These are phyloP conservation scores for Sepiola atlantica DNA, from an alignment of 2,888 invertebrate species.

Conservation along the genomic window DNA sequence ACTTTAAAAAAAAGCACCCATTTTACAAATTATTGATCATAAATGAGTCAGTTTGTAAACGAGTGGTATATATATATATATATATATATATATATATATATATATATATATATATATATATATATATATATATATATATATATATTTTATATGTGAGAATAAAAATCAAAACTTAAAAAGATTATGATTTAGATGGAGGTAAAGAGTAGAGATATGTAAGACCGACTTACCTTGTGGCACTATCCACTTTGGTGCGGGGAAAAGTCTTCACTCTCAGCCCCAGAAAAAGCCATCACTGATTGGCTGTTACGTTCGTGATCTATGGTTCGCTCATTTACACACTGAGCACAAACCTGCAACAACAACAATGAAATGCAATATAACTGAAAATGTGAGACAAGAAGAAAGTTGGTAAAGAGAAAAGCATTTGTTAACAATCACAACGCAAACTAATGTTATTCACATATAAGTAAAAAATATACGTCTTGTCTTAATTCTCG, in stretches of 20 bases:
- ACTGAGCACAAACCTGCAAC: background rate
- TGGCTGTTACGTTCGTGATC: background rate
- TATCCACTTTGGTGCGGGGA: constrained; percentile 4
- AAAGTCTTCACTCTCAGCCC: background rate
- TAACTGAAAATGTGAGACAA: background rate
- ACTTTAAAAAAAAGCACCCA: too few species aligned
- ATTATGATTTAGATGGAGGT: background rate
- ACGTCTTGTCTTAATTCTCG: too few species aligned
- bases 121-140: too few species aligned
- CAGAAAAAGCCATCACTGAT: background rate
- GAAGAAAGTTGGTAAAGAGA: background rate
- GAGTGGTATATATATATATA: too few species aligned
- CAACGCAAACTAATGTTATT: background rate
- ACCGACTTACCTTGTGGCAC: background rate
- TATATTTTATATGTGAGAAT: too few species aligned
- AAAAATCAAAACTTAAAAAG: background rate
- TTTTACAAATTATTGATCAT: too few species aligned
- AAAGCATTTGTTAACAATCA: background rate
- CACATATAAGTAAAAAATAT: too few species aligned
- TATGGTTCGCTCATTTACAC: background rate
- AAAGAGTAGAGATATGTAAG: background rate
- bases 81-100: too few species aligned
- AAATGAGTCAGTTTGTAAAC: too few species aligned
- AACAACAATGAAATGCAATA: background rate
- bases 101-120: too few species aligned